Evolutionary conservation across 2,797 vertebrate species (phyloP).

Genomic region (Intellagama lesueurii): DNA sequence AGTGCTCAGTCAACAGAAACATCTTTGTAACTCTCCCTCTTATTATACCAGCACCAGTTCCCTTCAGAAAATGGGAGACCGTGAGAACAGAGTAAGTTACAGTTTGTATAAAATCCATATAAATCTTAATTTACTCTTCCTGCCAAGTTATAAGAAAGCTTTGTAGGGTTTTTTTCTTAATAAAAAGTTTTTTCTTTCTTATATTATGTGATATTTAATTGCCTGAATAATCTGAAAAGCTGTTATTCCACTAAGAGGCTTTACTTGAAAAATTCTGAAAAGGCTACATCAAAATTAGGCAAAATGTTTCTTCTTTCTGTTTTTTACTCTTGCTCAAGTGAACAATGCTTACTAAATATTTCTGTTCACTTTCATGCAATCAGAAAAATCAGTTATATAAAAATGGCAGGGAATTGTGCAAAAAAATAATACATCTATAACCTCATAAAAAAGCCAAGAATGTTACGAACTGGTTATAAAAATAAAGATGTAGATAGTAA

Average conservation of each 20-base stretch:
- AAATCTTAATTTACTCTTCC: conserved; percentile 65
- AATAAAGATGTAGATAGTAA: conserved; percentile 73
- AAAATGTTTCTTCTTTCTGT: conserved; percentile 67
- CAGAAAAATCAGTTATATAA: conserved; percentile 68
- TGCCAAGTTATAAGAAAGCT: conserved; percentile 75
- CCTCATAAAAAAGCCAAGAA: conserved; percentile 62
- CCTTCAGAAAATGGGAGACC: conserved; percentile 58
- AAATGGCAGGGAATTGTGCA: conserved; percentile 76
- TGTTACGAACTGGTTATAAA: conserved; percentile 83
- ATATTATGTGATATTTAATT: conserved; percentile 70
- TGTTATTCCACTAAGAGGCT: conserved; percentile 70
- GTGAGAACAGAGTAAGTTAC: conserved; percentile 74
- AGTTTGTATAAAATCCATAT: conserved; percentile 73
- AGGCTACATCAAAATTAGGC: conserved; percentile 73
- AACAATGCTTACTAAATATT: conserved; percentile 71
- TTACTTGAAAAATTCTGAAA: conserved; percentile 67
- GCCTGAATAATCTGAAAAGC: conserved; percentile 69
- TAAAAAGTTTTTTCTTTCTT: conserved; percentile 63
- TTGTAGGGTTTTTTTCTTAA: conserved; percentile 60
- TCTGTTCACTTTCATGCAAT: conserved; percentile 79
- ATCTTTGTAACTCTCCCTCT: conserved; percentile 68
- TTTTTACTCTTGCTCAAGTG: conserved; percentile 74
- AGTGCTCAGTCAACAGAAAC: conserved; percentile 69
- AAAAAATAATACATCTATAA: conserved; percentile 69
- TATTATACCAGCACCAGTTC: conserved; percentile 62